phyloP scores from a whole-genome alignment of 2,797 vertebrate genomes.

The Setipinna tenuifilis region DNA sequence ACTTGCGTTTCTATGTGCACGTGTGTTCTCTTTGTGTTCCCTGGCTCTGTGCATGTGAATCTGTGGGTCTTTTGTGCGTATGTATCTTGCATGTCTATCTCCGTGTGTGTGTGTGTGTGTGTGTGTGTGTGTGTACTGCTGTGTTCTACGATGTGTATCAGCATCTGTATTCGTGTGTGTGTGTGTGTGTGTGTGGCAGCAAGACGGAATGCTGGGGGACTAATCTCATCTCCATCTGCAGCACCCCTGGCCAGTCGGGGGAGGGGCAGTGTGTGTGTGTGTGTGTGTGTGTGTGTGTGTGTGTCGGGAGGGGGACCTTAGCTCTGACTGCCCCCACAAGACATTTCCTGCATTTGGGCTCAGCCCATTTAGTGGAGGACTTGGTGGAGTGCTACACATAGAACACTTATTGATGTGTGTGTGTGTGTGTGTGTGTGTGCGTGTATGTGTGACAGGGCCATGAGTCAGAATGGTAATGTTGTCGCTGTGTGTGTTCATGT shows the following conservation, averaged over 20 bases:
- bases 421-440: neutral
- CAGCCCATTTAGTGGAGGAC: neutral
- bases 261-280: neutral
- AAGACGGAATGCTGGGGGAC: neutral
- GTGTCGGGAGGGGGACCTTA: neutral
- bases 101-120: conserved; percentile 36
- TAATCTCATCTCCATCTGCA: neutral
- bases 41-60: too few relatives aligned
- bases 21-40: too few relatives aligned
- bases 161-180: neutral
- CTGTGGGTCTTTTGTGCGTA: too few relatives aligned
- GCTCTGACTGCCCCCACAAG: neutral
- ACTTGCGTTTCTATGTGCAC: too few relatives aligned
- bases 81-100: too few relatives aligned
- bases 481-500: neutral
- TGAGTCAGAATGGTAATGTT: neutral
- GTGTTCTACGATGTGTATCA: neutral
- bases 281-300: too few relatives aligned
- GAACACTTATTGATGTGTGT: neutral
- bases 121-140: neutral
- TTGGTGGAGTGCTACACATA: neutral
- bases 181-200: neutral
- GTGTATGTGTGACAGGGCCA: conserved; percentile 23
- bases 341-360: neutral
- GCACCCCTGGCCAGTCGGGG: neutral